Conservation (phyloP, 2,113 vertebrate species). For the mouse (Mus musculus) region DNA sequence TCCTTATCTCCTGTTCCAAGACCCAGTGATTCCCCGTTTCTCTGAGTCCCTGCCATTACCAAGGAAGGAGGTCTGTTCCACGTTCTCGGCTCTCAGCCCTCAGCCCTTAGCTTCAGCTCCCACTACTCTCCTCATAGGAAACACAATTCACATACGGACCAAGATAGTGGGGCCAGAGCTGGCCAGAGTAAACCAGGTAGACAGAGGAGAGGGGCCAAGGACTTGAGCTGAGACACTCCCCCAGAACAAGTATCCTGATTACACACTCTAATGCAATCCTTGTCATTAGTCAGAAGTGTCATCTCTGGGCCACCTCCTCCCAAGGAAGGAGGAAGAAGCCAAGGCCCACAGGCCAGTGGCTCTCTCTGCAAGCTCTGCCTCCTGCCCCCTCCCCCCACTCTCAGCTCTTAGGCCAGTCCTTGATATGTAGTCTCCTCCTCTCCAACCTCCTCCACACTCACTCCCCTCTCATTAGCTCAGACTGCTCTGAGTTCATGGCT, state of each 20-base stretch:
- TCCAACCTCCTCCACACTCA: not conserved
- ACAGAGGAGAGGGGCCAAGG: not conserved
- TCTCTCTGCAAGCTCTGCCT: not conserved
- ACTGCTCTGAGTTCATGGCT: conserved; percentile 28
- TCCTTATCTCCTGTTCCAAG: not conserved
- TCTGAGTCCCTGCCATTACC: not conserved
- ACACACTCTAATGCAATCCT: not conserved
- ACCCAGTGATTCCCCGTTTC: not conserved
- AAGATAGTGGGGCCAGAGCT: not conserved
- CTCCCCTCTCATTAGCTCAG: conserved; percentile 13
- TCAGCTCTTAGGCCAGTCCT: not conserved
- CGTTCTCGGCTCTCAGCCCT: not conserved
- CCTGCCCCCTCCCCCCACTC: accelerated
- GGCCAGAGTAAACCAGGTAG: not conserved
- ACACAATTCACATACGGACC: not conserved
- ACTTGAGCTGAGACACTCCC: not conserved
- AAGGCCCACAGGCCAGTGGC: not conserved
- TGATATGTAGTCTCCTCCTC: not conserved
- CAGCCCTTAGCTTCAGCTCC: not conserved
- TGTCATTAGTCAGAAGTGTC: not conserved
- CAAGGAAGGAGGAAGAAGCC: no score
- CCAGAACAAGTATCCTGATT: not conserved
- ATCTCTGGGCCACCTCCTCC: not conserved
- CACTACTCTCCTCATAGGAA: not conserved
- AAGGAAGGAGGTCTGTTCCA: not conserved